Evolutionary conservation across 2,797 vertebrate genomes (phyloP).

Genomic region (Acanthiza pusilla): DNA sequence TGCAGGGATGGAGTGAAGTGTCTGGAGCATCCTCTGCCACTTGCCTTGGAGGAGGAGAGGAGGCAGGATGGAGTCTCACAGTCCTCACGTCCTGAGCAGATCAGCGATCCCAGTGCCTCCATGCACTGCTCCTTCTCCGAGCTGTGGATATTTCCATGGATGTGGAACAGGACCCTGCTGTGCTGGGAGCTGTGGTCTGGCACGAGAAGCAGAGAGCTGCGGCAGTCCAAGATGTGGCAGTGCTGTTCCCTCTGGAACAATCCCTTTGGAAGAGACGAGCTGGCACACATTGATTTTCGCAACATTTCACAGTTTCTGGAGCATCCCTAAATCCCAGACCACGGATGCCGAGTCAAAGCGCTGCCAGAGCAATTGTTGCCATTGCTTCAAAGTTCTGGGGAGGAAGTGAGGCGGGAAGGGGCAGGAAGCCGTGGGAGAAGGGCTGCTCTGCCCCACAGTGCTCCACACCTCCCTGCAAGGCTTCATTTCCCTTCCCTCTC

Average conservation of each 20-base stretch:
- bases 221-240: fast-evolving
- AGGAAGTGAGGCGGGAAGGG: not conserved
- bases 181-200: not conserved
- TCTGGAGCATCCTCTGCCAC: not conserved
- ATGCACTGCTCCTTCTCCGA: fast-evolving
- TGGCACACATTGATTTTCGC: not conserved
- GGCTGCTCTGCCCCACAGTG: not conserved
- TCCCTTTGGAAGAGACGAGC: not conserved
- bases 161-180: not conserved
- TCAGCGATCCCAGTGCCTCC: fast-evolving
- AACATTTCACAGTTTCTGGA: not conserved
- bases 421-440: not conserved
- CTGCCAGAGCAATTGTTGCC: not conserved
- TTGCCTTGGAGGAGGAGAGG: not conserved
- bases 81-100: not conserved
- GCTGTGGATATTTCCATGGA: fast-evolving
- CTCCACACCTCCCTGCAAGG: not conserved
- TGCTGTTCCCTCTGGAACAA: not conserved
- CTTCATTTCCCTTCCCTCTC: not conserved
- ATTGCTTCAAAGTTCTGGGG: not conserved
- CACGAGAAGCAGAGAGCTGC: fast-evolving
- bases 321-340: not conserved
- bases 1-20: fast-evolving
- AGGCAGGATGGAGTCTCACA: not conserved
- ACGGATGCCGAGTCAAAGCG: fast-evolving